These are phyloP conservation scores for Edolisoma coerulescens DNA, from an alignment of 2,113 vertebrate species.

Conservation along the genomic window DNA sequence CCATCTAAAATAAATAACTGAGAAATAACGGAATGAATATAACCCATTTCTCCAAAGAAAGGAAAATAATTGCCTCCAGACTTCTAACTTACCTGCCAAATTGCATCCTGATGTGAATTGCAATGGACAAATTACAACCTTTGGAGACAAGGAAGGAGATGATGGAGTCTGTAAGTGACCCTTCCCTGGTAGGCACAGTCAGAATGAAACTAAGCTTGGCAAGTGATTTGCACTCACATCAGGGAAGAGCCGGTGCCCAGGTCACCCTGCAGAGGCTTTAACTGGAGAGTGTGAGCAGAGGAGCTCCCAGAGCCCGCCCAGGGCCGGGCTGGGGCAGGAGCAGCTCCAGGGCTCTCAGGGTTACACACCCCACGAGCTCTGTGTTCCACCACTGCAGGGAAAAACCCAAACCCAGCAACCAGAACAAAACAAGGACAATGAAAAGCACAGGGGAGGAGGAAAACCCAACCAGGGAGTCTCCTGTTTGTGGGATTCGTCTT, in stretches of 20 bases:
- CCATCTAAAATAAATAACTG: conserved; percentile 44
- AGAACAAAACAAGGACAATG: background rate
- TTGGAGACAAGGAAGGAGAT: conserved; percentile 17
- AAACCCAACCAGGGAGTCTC: background rate
- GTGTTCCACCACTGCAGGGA: background rate
- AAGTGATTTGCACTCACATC: conserved; percentile 28
- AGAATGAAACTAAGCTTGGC: conserved; percentile 32
- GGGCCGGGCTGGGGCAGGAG: background rate
- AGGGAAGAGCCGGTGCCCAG: background rate
- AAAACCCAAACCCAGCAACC: background rate
- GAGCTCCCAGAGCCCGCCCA: background rate
- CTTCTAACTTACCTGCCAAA: conserved; percentile 46
- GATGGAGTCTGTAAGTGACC: conserved; percentile 42
- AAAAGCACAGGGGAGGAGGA: background rate
- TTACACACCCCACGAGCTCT: background rate
- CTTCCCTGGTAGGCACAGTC: conserved; percentile 45
- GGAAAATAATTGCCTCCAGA: conserved; percentile 57
- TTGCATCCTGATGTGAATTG: conserved; percentile 64
- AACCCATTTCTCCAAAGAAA: conserved; percentile 50
- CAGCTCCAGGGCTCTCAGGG: conserved; percentile 26
- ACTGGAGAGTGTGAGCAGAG: background rate
- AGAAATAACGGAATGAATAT: conserved; percentile 25
- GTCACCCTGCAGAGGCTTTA: background rate
- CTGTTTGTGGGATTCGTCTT: background rate
- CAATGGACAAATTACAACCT: conserved; percentile 50